Evolutionary conservation across 2,888 invertebrate species (phyloP), one percentile per base, ranked within the genome.

Genomic region (Drosophila diplacantha): DNA sequence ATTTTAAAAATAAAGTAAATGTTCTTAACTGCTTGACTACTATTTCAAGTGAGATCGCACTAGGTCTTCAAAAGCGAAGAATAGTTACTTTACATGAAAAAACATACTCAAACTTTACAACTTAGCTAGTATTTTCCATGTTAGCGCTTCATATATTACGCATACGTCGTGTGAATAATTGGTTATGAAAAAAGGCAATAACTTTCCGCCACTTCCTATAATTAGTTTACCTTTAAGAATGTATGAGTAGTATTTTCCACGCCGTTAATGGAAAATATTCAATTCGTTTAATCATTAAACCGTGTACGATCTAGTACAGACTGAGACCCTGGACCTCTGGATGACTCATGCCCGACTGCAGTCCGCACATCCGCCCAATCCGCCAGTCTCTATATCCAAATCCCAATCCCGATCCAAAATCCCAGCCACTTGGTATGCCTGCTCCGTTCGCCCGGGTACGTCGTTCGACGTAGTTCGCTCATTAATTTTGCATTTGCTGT

Each of bases 391-490:
- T 29, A 44, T 47, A 73, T 75, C 72, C 74, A 16, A 50, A 29
- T 37, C 34, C 52, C 38, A 50, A 51, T 73, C 65, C 82, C 32
- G 46, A 18, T 51, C 37, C 75, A 72, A 24, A 62, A 44, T 44
- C 55, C 53, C 56, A 58, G 41, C 82, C 71, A 82, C 62, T 80
- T 80, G 52, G 74, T 83, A 80, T 80, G 82, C 80, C 70, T 60
- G 62, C 49, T 62, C 62, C 74, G 83, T 83, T 52, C 76, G 69
- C 52, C 69, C 69, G 51, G 82, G 70, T 68, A 81, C 79, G 67
- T 79, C 80, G 82, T 75, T 81, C 71, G 70, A 59, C 79, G 72
- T 74, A 81, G 74, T 76, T 69, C 73, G 69, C 64, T 78, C 83
- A 81, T 80, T 79, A 83, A 83, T 80, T 70, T 72, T 68, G 60